A percentile compares a stretch with the other conserved stretches of the same genome.
Evolutionary conservation across 2,113 vertebrate species (phyloP).

Genomic region (Corythaeola cristata): DNA sequence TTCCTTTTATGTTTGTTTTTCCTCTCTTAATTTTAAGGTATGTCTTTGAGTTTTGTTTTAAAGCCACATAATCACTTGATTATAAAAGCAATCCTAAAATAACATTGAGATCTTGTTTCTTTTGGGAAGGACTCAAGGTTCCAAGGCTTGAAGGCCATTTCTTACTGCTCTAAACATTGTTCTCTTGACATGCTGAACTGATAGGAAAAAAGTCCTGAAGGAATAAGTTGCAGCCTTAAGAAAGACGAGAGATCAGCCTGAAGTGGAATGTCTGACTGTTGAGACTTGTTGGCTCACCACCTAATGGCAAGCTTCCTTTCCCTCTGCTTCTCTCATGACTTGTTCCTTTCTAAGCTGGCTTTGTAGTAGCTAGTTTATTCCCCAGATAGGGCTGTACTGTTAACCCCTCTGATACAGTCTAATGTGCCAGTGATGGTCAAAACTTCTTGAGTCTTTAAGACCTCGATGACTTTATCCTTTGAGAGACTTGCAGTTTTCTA

Average conservation of each 20-base stretch:
- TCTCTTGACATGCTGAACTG: constrained; percentile 12
- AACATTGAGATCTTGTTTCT: constrained; percentile 12
- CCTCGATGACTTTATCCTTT: background rate
- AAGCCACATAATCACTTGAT: background rate
- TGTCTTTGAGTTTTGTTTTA: background rate
- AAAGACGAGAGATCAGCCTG: background rate
- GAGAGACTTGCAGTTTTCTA: background rate
- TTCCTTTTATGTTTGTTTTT: background rate
- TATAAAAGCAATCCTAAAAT: constrained; percentile 21
- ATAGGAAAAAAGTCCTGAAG: constrained; percentile 1
- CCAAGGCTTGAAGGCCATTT: background rate
- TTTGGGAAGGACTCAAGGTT: constrained; percentile 17
- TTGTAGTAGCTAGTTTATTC: background rate
- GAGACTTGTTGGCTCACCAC: background rate
- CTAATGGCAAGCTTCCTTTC: background rate
- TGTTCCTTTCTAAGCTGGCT: background rate
- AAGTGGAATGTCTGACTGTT: background rate
- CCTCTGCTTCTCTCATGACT: background rate
- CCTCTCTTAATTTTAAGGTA: background rate
- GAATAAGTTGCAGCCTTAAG: background rate
- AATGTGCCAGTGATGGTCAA: background rate
- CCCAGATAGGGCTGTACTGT: background rate
- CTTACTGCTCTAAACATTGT: background rate
- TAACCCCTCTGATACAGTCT: background rate
- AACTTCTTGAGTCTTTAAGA: background rate